Evolutionary conservation across 2,888 invertebrate species (phyloP), one percentile per base, ranked within the genome.

Genomic region (Helicoverpa assulta): DNA sequence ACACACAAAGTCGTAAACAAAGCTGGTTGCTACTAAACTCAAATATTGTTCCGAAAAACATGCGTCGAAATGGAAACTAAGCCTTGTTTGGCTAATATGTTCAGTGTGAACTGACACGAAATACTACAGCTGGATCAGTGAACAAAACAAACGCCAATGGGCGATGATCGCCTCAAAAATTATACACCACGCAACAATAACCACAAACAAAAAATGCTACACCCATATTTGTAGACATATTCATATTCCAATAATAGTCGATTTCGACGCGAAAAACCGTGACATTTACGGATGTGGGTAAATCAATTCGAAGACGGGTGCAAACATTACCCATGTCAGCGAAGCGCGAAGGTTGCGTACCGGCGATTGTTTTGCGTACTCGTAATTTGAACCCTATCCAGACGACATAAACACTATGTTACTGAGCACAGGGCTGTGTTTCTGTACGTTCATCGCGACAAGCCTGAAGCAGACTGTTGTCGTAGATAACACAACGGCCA

Each of bases 271-370:
- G 85, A 90, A 92, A 93, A 90, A 90, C 84, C 86, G 86, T 92
- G 93, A 93, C 93, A 90, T 91, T 90, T 90, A 92, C 91, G 90
- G 92, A 94, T 93, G 91, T 93, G 94, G 93, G 93, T 91, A 91
- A 93, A 93, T 93, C 93, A 92, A 93, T 93, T 92, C 90, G 81
- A 85, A 86, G 87, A 85, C 87, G 86, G 86, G 88, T 84, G 89
- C 90, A 91, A 92, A 93, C 92, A 91, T 86, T 86, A 92, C 94
- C 93, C 92, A 85, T 90, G 93, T 94, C 93, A 93, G 87, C 88
- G 86, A 80, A 83, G 86, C 86, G 82, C 75, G 81, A 85, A 86
- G 80, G 86, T 82, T 83, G 76, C 79, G 64, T 73, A 67, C 82
- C 76, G 76, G 86, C 87, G 86, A 92, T 91, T 94, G 92, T 93